Evolutionary conservation across 1,140 invertebrate species (phyloP).

Genomic region (Aphaenogaster floridana): DNA sequence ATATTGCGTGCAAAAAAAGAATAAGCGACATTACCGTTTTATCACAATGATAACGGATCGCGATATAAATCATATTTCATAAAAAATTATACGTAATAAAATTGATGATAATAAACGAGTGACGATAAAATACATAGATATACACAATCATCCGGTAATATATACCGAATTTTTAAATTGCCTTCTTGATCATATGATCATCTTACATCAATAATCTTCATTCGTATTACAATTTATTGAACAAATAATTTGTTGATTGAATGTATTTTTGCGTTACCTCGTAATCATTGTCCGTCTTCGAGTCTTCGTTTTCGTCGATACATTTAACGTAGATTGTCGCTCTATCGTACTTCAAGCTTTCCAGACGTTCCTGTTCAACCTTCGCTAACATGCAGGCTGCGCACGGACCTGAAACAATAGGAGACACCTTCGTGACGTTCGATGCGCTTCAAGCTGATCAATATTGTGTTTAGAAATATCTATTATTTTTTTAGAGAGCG

Average conservation of each 20-base stretch:
- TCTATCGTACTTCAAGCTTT: conserved; percentile 84
- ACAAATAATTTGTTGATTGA: not conserved
- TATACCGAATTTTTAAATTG: not conserved
- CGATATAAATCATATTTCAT: not conserved
- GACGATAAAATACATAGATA: too few relatives aligned
- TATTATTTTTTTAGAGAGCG: not conserved
- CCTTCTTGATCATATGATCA: not conserved
- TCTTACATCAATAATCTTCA: not conserved
- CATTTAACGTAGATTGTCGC: conserved; percentile 84
- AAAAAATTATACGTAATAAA: not conserved
- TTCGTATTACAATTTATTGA: not conserved
- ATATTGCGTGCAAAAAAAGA: not conserved
- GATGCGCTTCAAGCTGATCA: not conserved
- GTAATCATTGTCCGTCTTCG: conserved; percentile 76
- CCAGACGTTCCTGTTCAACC: conserved; percentile 82
- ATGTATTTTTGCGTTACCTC: conserved; percentile 77
- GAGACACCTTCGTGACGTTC: not conserved
- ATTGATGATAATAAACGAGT: not conserved
- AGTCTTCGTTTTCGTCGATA: conserved; percentile 83
- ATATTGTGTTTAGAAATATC: not conserved
- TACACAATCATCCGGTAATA: not conserved
- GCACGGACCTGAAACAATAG: conserved; percentile 80
- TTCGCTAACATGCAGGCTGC: conserved; percentile 81
- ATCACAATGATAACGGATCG: not conserved
- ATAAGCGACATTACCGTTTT: not conserved